Evolutionary conservation across 2,113 vertebrate species (phyloP).

Genomic region (Macrotus californicus): DNA sequence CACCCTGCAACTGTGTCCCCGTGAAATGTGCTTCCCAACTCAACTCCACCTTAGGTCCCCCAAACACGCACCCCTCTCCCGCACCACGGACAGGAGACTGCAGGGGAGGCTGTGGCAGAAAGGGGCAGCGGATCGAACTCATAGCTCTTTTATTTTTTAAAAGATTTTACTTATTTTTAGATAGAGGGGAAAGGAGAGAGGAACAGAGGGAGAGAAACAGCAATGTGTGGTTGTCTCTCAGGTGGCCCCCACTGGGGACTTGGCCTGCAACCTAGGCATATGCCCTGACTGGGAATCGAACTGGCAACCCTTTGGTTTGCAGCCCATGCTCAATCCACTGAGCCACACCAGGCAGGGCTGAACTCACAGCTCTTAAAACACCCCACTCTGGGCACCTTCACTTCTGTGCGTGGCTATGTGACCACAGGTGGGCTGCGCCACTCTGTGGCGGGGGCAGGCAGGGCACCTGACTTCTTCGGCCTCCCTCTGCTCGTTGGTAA

Average conservation of each 20-base stretch:
- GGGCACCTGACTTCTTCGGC: not conserved
- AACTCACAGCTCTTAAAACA: not conserved
- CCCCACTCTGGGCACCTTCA: not conserved
- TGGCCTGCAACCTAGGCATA: too few species aligned
- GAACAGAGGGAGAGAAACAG: too few species aligned
- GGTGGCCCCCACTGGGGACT: too few species aligned
- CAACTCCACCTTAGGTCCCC: not conserved
- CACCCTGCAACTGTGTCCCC: not conserved
- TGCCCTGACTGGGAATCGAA: too few species aligned
- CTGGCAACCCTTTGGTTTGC: too few species aligned
- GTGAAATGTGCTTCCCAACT: not conserved
- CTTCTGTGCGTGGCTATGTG: fast-evolving
- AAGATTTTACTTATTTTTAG: too few species aligned
- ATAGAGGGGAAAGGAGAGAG: too few species aligned
- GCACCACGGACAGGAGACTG: not conserved
- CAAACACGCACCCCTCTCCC: too few species aligned
- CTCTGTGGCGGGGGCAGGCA: not conserved
- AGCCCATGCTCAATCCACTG: too few species aligned
- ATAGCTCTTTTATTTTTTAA: too few species aligned
- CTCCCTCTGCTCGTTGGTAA: not conserved
- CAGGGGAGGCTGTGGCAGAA: not conserved
- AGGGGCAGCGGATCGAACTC: fast-evolving
- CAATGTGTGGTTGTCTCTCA: too few species aligned
- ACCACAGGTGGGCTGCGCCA: not conserved
- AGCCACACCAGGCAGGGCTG: too few species aligned